A percentile compares a stretch with the other conserved stretches of the same genome.
Conservation (phyloP, 2,888 invertebrate species). For the Nomada fucata region DNA sequence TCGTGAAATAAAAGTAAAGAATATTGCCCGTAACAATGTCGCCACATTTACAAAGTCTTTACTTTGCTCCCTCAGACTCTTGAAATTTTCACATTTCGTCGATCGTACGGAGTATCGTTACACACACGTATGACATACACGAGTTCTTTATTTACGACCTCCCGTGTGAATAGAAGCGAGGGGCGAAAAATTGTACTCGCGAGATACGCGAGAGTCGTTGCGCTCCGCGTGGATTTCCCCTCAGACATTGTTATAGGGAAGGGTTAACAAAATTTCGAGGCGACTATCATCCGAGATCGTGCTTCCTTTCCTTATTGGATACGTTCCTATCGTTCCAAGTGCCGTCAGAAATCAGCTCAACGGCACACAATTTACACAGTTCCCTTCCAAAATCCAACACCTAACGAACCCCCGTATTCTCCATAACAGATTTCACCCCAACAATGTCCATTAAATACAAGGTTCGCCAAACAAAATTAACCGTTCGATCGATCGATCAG, state of each 20-base stretch:
- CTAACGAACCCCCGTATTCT: too few relatives aligned
- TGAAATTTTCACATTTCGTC: constrained; percentile 15
- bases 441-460: too few relatives aligned
- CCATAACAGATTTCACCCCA: too few relatives aligned
- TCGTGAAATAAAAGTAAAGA: not conserved
- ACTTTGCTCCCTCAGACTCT: not conserved
- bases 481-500: constrained; percentile 22
- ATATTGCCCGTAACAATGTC: not conserved
- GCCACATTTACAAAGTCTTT: not conserved
- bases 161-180: not conserved
- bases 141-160: not conserved
- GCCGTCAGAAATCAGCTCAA: not conserved
- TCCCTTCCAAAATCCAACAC: too few relatives aligned
- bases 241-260: constrained; percentile 26
- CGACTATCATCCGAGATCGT: not conserved
- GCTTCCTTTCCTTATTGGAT: constrained; percentile 20
- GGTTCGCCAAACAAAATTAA: not conserved
- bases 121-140: not conserved
- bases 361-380: too few relatives aligned
- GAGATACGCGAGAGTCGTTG: constrained; percentile 12
- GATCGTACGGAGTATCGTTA: not conserved
- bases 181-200: constrained; percentile 11
- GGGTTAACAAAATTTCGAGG: not conserved
- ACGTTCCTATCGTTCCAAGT: constrained; percentile 19
- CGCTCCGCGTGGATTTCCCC: constrained; percentile 5